Evolutionary conservation across 1,140 invertebrate species (phyloP).

Genomic region (Rhynchophorus ferrugineus): DNA sequence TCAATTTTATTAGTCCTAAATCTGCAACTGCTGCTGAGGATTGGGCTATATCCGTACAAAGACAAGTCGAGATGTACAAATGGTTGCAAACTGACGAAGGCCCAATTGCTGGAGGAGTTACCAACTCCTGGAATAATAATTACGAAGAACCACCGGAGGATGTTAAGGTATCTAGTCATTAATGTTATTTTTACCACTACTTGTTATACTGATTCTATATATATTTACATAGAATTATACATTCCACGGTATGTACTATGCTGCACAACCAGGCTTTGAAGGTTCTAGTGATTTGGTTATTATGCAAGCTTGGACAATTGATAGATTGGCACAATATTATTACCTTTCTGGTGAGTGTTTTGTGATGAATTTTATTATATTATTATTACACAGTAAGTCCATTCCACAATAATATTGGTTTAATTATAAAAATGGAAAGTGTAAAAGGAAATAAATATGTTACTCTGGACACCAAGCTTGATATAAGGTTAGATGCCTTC

Average conservation of each 20-base stretch:
- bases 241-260: slow-evolving; percentile 19
- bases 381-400: too few species aligned
- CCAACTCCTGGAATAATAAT: slow-evolving; percentile 18
- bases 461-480: too few species aligned
- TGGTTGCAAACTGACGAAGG: slow-evolving; percentile 14
- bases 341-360: slow-evolving; percentile 10
- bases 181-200: neutral
- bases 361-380: neutral
- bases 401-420: too few species aligned
- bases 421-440: too few species aligned
- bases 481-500: too few species aligned
- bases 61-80: slow-evolving; percentile 19
- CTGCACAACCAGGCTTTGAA: slow-evolving; percentile 9
- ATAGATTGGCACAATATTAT: slow-evolving; percentile 20
- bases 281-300: slow-evolving; percentile 12
- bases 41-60: slow-evolving; percentile 13
- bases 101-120: slow-evolving; percentile 13
- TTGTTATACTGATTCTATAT: neutral
- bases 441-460: too few species aligned
- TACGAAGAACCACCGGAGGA: slow-evolving; percentile 16
- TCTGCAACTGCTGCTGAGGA: slow-evolving; percentile 11
- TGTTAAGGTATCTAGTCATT: slow-evolving; percentile 1
- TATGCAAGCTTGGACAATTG: slow-evolving; percentile 17
- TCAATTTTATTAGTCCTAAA: slow-evolving; percentile 7
- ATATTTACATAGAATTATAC: slow-evolving; percentile 5